Evolutionary conservation across 2,888 invertebrate species (phyloP).

Genomic region (Stomorhina lunata): DNA sequence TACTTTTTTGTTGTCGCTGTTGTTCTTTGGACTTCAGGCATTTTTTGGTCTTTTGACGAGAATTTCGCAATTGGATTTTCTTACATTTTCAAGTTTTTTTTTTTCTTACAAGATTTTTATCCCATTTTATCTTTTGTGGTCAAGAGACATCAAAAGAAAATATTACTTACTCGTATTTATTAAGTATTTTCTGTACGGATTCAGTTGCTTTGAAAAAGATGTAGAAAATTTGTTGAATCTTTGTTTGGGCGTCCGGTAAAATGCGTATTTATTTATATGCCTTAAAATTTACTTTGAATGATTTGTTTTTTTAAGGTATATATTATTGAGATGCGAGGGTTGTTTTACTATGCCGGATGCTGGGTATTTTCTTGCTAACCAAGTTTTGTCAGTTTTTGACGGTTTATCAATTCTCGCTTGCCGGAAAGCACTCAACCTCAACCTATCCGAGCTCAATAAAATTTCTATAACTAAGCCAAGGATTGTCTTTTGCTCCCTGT

Average conservation of each 20-base stretch:
- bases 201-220: background rate
- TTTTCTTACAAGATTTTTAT: constrained; percentile 61
- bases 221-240: constrained; percentile 17
- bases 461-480: too few species aligned
- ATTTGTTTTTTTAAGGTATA: background rate
- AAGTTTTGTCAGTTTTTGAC: too few species aligned
- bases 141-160: constrained; percentile 53
- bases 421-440: too few species aligned
- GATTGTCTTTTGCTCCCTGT: too few species aligned
- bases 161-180: background rate
- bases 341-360: background rate
- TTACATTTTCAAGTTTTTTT: constrained; percentile 32
- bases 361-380: too few species aligned
- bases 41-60: background rate
- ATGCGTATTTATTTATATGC: background rate
- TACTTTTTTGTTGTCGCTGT: background rate
- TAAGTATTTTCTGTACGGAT: background rate
- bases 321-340: background rate
- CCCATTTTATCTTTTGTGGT: constrained; percentile 52
- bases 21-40: background rate
- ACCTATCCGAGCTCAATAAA: too few species aligned
- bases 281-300: background rate
- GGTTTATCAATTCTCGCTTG: too few species aligned
- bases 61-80: constrained; percentile 41
- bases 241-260: constrained; percentile 45